Evolutionary conservation across 2,113 vertebrate genomes (phyloP), one percentile per base, ranked within the genome.

Genomic region (Petroica traversi): DNA sequence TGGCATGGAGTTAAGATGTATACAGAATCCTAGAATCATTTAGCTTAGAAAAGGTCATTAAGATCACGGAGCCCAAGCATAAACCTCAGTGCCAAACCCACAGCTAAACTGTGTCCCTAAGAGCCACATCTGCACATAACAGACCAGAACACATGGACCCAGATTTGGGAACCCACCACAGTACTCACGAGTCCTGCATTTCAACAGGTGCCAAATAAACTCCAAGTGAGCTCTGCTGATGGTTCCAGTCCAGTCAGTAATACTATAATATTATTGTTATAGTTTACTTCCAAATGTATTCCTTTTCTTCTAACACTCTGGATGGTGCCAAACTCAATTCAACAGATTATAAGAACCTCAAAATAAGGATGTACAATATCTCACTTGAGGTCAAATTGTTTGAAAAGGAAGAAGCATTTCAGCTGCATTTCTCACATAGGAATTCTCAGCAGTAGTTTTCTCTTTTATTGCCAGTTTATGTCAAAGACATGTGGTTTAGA

Each of bases 391-490:
- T 94, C 85, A 96, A 95, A 85, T 66, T 81, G 63, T 88, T 92
- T 78, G 31, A 62, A 81, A 71, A 85, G 48, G 46, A 94, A 28
- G 34, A 92, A 89, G 46, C 8, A 40, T 81, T 94, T 87, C 76
- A 96, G 75, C 72, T 77, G 51, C 19, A 45, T 71, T 95, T 94
- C 67, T 96, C 80, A 72, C 76, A 59, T 17, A n/a, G 68, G 55
- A n/a, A 64, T 69, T 87, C 72, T 91, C 84, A 94, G 62, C 45
- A 95, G 55, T 23, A 75, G 74, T 66, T 85, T 96, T 89, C 71
- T 92, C 83, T 67, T 85, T 94, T 94, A 90, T 76, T 92, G 84
- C 82, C 68, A 92, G 77, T 84, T 95, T 96, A 88, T 95, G 79
- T 89, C 88, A 95, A 97, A 92, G 75, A 90, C 71, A 87, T 72